A percentile compares a stretch with the other conserved stretches of the same genome.
Conservation (phyloP, 2,888 invertebrate genomes). For the Adela reaumurella region DNA sequence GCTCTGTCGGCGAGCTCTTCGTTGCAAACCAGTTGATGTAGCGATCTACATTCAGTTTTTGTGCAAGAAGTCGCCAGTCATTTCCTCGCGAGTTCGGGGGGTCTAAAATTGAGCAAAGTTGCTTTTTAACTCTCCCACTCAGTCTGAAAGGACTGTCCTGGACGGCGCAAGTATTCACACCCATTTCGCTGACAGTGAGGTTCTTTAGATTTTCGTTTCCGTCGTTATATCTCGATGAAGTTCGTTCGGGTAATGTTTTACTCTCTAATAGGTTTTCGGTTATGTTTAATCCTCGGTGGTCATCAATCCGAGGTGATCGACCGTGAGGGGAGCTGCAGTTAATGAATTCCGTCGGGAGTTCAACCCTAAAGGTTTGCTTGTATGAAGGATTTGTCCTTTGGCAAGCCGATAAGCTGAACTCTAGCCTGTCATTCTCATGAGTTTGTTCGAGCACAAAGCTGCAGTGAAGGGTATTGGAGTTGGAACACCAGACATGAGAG, state of each 20-base stretch:
- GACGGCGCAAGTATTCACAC: conserved; percentile 57
- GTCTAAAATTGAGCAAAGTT: conserved; percentile 69
- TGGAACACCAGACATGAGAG: conserved; percentile 85
- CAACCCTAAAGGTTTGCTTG: conserved; percentile 43
- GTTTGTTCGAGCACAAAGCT: conserved; percentile 78
- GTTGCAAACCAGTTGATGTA: conserved; percentile 97
- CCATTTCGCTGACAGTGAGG: conserved; percentile 59
- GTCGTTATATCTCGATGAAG: conserved; percentile 20
- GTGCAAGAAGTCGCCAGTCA: conserved; percentile 96
- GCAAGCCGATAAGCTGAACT: conserved; percentile 43
- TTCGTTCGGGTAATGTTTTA: conserved; percentile 40
- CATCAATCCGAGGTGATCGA: conserved; percentile 43
- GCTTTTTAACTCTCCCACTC: conserved; percentile 52
- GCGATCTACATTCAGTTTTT: conserved; percentile 87
- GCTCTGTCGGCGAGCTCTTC: conserved; percentile 94
- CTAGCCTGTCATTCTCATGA: conserved; percentile 52
- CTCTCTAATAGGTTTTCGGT: conserved; percentile 46
- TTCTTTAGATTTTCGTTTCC: conserved; percentile 46
- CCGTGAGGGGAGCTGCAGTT: conserved; percentile 44
- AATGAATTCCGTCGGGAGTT: conserved; percentile 40
- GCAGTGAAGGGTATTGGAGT: conserved; percentile 85
- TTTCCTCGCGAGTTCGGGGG: conserved; percentile 89
- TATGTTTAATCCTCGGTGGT: conserved; percentile 46
- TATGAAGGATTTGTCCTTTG: conserved; percentile 49
- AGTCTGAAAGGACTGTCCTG: conserved; percentile 59